Conservation (phyloP, 1,140 invertebrate genomes). For the Meloidogyne floridensis region DNA sequence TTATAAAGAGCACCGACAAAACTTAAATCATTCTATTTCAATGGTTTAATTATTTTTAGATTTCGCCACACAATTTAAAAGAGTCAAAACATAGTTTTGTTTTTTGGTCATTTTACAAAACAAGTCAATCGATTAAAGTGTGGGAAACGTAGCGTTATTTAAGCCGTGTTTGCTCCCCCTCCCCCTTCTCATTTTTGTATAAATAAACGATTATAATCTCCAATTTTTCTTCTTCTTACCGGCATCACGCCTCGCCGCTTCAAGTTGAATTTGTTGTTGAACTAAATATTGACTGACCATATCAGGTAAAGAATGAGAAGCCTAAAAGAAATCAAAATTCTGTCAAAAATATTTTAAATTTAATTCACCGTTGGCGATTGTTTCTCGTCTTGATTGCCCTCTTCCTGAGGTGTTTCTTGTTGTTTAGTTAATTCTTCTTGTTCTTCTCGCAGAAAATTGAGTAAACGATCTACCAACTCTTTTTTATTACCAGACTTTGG, state of each 20-base stretch:
- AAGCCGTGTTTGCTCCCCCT: background rate
- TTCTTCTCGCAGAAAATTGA: constrained; percentile 29
- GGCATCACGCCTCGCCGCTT: constrained; percentile 24
- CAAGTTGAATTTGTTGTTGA: constrained; percentile 33
- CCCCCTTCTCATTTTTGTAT: background rate
- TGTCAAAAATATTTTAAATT: background rate
- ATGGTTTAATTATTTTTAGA: too few species aligned
- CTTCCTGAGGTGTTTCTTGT: constrained; percentile 10
- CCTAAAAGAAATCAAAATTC: background rate
- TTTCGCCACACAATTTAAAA: background rate
- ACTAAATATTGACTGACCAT: constrained; percentile 23
- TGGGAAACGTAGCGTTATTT: background rate
- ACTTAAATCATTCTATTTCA: background rate
- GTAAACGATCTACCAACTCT: constrained; percentile 34
- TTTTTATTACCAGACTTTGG: constrained; percentile 47
- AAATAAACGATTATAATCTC: background rate
- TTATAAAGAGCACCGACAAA: background rate
- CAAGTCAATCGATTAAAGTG: constrained; percentile 2
- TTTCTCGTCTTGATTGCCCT: background rate
- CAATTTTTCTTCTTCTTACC: constrained; percentile 17
- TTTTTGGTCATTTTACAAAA: constrained; percentile 5
- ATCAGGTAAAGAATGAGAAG: background rate
- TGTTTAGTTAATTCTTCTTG: constrained; percentile 19
- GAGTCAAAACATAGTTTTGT: background rate
- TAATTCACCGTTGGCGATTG: constrained; percentile 16